Evolutionary conservation across 2,797 vertebrate genomes (phyloP), one percentile per base, ranked within the genome.

Genomic region (Sebastes cheni): DNA sequence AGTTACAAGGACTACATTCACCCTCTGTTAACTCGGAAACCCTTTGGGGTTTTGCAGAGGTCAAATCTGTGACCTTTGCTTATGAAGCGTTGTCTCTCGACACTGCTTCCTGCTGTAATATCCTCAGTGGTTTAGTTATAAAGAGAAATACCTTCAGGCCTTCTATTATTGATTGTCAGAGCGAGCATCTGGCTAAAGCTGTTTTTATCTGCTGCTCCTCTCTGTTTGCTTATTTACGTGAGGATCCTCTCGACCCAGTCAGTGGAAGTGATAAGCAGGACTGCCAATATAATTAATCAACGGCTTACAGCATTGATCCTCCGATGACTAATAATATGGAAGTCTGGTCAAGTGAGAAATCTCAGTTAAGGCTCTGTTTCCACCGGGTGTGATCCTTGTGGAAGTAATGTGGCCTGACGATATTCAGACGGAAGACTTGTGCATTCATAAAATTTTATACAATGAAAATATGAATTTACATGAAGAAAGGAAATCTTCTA

Each of bases 121-220:
- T 64, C 71, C 59, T 85, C n/a, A 20, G 13, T 36, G 58, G 11
- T 13, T 1, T 14, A 61, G 69, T 58, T 54, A 52, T 67, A 65
- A 39, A 70, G 78, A 81, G 75, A 68, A 67, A 79, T 72, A 80
- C 67, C 67, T 84, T 32, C 20, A 36, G 23, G 20, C 9, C 56
- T 67, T n/a, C 7, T 61, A 55, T 36, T 85, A 91, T 81, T 82
- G 89, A 90, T 83, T 65, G 72, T 56, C 66, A 62, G 66, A 34
- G 7, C 1, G 12, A 82, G 50, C 42, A 79, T 72, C 52, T 75
- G 81, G 67, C 65, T 78, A 23, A 75, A 50, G 77, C 72, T 72
- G 72, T 66, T 75, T 54, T 77, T 50, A 77, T 77, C 72, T 68
- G 50, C 75, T 56, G 55, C 27, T 46, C 7, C 20, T 46, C 12